Evolutionary conservation across 64 coral and sea anemone genomes (phyloP).

Genomic region (Pachyseris speciosa): DNA sequence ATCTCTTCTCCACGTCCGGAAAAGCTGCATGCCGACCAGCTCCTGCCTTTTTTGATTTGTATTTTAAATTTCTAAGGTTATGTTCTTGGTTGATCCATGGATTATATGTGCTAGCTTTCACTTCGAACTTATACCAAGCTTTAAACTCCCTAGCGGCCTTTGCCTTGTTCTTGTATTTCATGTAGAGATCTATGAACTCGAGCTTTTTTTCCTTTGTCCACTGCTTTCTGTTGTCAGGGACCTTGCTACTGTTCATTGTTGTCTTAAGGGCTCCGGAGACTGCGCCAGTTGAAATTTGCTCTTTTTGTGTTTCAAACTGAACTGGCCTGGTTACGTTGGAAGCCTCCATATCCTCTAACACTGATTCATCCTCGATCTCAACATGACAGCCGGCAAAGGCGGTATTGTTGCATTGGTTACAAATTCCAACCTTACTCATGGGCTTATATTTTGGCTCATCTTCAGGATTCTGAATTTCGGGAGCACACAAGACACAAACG

Average conservation of each 20-base stretch:
- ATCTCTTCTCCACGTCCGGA: not conserved
- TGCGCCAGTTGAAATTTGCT: not conserved
- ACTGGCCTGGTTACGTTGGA: not conserved
- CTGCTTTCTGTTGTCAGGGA: not conserved
- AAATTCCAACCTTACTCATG: constrained; percentile 2
- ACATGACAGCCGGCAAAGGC: constrained; percentile 2
- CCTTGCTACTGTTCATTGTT: not conserved
- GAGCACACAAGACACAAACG: not conserved
- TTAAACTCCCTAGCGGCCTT: constrained; percentile 1
- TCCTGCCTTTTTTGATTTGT: not conserved
- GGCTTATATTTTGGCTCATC: constrained; percentile 7
- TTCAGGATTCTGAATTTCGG: constrained; percentile 5
- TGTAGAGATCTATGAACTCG: constrained; percentile 9
- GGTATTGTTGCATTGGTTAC: constrained; percentile 9
- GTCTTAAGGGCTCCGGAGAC: not conserved
- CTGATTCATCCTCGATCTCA: not conserved
- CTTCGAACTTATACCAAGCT: constrained; percentile 5
- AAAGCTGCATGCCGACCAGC: constrained; percentile 1
- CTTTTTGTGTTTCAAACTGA: constrained; percentile 1
- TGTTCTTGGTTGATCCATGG: constrained; percentile 8
- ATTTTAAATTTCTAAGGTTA: not conserved
- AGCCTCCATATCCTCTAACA: constrained; percentile 9
- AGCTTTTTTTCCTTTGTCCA: constrained; percentile 8
- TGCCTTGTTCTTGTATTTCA: constrained; percentile 2
- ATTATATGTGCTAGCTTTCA: not conserved